phyloP scores from a whole-genome alignment of 1,140 invertebrate species.

The Brachionus asplanchnoidis region DNA sequence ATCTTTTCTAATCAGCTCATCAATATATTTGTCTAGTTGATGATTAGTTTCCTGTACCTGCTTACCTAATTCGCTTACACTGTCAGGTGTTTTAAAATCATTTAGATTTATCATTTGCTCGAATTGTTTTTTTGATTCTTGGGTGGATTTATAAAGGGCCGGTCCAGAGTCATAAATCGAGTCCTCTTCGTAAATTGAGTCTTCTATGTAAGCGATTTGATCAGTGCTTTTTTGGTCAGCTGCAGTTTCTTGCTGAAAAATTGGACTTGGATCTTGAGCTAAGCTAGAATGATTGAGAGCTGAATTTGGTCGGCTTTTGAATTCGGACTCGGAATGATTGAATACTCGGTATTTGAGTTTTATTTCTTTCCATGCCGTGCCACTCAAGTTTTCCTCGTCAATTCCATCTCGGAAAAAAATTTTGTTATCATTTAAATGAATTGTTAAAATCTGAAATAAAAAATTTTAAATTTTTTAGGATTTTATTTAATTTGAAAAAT shows the following conservation, averaged over 20 bases:
- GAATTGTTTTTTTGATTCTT: background rate
- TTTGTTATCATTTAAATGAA: constrained; percentile 4
- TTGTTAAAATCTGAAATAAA: background rate
- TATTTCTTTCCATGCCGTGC: background rate
- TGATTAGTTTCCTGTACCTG: background rate
- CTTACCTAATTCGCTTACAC: background rate
- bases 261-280: background rate
- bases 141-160: background rate
- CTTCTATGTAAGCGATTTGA: background rate
- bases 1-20: background rate
- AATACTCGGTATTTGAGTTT: background rate
- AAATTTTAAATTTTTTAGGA: background rate
- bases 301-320: background rate
- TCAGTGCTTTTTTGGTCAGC: background rate
- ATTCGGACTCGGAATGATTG: background rate
- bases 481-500: background rate
- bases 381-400: constrained; percentile 30
- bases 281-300: background rate
- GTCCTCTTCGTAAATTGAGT: constrained; percentile 6
- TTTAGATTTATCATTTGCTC: background rate
- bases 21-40: constrained; percentile 5
- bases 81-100: background rate
- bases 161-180: background rate
- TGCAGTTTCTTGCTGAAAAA: background rate
- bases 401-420: constrained; percentile 19